phyloP scores from a whole-genome alignment of 1,140 invertebrate genomes.

The Zaprionus africanus region DNA sequence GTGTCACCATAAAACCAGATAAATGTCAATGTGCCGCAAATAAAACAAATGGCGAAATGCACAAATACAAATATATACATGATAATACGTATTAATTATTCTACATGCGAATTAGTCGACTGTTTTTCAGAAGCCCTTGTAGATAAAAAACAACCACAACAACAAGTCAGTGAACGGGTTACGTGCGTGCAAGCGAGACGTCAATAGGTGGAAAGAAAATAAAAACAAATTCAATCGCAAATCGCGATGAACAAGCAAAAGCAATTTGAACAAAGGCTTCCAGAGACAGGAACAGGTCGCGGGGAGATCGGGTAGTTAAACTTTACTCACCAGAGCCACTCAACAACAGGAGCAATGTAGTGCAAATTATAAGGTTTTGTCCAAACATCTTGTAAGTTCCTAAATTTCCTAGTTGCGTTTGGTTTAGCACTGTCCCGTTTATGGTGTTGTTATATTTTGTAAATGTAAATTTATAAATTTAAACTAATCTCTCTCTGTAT shows the following conservation, averaged over 20 bases:
- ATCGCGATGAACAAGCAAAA: conserved; percentile 69
- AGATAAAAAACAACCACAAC: conserved; percentile 30
- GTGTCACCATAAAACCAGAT: conserved; percentile 38
- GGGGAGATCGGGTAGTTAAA: conserved; percentile 11
- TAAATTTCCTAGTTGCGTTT: background rate
- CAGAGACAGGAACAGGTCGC: background rate
- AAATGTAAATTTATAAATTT: conserved; percentile 14
- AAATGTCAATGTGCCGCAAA: conserved; percentile 34
- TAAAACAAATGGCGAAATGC: conserved; percentile 13
- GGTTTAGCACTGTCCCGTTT: background rate
- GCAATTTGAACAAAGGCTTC: conserved; percentile 67
- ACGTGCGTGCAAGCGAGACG: conserved; percentile 58
- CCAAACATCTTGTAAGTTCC: conserved; percentile 51
- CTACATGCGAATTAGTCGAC: conserved; percentile 21
- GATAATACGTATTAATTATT: conserved; percentile 28
- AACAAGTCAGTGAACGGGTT: conserved; percentile 50
- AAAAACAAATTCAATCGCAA: conserved; percentile 69
- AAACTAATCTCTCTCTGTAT: conserved; percentile 1
- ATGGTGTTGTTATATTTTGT: background rate
- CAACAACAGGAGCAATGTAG: conserved; percentile 53
- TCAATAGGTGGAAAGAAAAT: conserved; percentile 18
- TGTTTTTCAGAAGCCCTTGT: conserved; percentile 29
- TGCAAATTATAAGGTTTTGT: conserved; percentile 60
- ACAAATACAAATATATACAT: background rate
- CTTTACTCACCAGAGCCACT: conserved; percentile 62